Evolutionary conservation across 2,797 vertebrate genomes (phyloP).

Genomic region (Sebastes miniatus): DNA sequence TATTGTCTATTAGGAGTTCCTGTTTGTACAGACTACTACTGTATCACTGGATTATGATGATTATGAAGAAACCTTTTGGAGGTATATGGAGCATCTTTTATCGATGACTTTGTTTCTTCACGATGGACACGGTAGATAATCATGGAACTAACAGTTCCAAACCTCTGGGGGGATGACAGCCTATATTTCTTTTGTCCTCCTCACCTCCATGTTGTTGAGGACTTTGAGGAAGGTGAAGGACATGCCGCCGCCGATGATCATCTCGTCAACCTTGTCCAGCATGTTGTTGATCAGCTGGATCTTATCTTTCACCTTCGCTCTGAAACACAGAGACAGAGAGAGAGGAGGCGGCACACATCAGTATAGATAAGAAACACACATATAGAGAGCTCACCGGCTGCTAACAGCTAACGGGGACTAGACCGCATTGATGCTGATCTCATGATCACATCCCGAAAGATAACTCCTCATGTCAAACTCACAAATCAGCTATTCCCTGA

Average conservation of each 20-base stretch:
- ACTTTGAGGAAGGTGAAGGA: slow-evolving; percentile 99
- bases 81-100: no score
- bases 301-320: slow-evolving; percentile 99
- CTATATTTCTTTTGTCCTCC: slow-evolving; percentile 1
- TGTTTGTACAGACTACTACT: no score
- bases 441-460: accelerated
- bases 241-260: slow-evolving; percentile 99
- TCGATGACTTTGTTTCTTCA: no score
- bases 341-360: neutral
- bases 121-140: no score
- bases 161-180: no score
- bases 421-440: no score
- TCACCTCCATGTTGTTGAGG: slow-evolving; percentile 97
- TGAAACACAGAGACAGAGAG: slow-evolving; percentile 52
- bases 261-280: slow-evolving; percentile 98
- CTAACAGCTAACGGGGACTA: no score
- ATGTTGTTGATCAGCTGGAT: slow-evolving; percentile 99
- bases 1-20: accelerated
- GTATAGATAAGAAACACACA: neutral
- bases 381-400: neutral
- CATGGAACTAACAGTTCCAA: no score
- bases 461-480: no score
- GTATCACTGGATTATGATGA: no score
- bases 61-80: no score
- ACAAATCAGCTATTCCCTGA: no score